A percentile compares a stretch with the other conserved stretches of the same genome.
Evolutionary conservation across 2,888 invertebrate species (phyloP).

Genomic region (Platycnemis pennipes): DNA sequence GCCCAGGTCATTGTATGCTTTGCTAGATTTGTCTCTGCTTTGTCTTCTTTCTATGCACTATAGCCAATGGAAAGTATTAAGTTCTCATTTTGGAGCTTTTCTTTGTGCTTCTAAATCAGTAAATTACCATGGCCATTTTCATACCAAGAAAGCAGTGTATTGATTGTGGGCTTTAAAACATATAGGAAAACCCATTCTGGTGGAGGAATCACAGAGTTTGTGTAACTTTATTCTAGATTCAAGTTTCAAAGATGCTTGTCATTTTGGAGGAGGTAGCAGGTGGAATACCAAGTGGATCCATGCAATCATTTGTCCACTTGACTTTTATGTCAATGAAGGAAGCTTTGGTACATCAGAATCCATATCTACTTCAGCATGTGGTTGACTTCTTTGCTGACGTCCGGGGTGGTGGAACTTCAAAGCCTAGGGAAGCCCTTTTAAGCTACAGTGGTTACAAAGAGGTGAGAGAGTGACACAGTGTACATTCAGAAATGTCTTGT

Average conservation of each 20-base stretch:
- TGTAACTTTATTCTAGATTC: slow-evolving; percentile 57
- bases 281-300: slow-evolving; percentile 79
- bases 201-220: background rate
- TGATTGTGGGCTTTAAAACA: too few relatives aligned
- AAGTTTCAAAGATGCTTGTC: slow-evolving; percentile 80
- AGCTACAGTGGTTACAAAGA: slow-evolving; percentile 75
- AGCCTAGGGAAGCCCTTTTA: slow-evolving; percentile 74
- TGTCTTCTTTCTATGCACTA: too few relatives aligned
- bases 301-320: slow-evolving; percentile 79
- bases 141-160: too few relatives aligned
- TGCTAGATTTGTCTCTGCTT: too few relatives aligned
- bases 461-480: too few relatives aligned
- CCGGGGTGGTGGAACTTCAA: slow-evolving; percentile 77
- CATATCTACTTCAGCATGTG: slow-evolving; percentile 79
- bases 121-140: too few relatives aligned
- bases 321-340: slow-evolving; percentile 80
- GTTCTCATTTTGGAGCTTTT: too few relatives aligned
- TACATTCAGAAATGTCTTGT: too few relatives aligned
- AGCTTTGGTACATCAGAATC: slow-evolving; percentile 79
- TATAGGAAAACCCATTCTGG: too few relatives aligned
- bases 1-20: too few relatives aligned
- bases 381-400: slow-evolving; percentile 82
- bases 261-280: slow-evolving; percentile 80
- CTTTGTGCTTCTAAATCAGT: too few relatives aligned
- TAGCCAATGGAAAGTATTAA: too few relatives aligned